A percentile compares a stretch with the other conserved stretches of the same genome.
Evolutionary conservation across 2,888 invertebrate species (phyloP).

Genomic region (Chymomyza fuscimana): DNA sequence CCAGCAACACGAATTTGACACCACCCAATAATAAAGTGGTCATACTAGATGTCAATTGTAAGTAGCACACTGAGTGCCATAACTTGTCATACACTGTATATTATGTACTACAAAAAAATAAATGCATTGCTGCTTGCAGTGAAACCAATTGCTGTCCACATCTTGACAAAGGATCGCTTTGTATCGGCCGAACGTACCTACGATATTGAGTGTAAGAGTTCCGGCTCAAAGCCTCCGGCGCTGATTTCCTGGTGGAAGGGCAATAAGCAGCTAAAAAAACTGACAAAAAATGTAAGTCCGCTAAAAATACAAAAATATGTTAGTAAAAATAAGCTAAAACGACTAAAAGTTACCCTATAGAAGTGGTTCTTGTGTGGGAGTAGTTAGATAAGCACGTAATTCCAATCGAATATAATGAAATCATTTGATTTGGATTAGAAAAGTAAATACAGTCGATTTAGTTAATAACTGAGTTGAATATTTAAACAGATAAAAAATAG

Average conservation of each 20-base stretch:
- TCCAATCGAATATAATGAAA: too few species aligned
- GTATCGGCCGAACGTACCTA: conserved; percentile 92
- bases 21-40: conserved; percentile 88
- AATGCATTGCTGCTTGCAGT: conserved; percentile 81
- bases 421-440: too few species aligned
- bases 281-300: conserved; percentile 90
- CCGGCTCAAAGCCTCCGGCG: conserved; percentile 92
- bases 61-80: conserved; percentile 81
- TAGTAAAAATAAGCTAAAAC: background rate
- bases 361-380: too few species aligned
- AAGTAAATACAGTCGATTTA: too few species aligned
- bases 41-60: conserved; percentile 91
- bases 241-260: conserved; percentile 95
- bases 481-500: too few species aligned
- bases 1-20: conserved; percentile 91
- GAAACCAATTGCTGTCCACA: conserved; percentile 91
- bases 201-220: conserved; percentile 92
- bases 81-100: background rate
- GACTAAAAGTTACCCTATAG: too few species aligned
- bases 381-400: too few species aligned
- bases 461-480: too few species aligned
- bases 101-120: background rate
- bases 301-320: background rate
- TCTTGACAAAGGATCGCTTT: conserved; percentile 90
- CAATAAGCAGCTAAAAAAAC: conserved; percentile 88